These are phyloP conservation scores for Cancer borealis DNA, from an alignment of 2,888 invertebrate genomes.

Conservation along the genomic window DNA sequence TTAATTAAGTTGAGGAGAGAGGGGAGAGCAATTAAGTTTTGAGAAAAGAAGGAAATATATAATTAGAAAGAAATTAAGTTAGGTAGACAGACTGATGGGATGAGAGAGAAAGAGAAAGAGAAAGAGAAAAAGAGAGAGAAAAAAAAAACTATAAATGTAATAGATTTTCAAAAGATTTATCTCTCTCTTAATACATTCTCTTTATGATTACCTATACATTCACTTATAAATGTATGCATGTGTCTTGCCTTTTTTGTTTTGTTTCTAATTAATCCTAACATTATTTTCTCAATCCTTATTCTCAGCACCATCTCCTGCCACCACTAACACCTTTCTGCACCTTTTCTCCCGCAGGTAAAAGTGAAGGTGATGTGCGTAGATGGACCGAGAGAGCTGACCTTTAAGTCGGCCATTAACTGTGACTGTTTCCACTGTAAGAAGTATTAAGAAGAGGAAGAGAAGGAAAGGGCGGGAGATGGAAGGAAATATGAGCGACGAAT, in stretches of 20 bases:
- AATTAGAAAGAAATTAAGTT: not conserved
- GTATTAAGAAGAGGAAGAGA: conserved; percentile 80
- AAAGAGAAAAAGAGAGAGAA: not conserved
- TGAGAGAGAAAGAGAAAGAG: not conserved
- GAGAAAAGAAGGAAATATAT: not conserved
- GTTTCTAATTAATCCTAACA: not conserved
- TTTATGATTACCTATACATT: not conserved
- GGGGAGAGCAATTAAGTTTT: not conserved
- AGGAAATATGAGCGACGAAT: not conserved
- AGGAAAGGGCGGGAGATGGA: not conserved
- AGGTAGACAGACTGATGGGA: too few relatives aligned
- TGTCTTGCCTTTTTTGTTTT: not conserved
- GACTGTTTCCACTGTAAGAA: conserved; percentile 93
- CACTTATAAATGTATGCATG: not conserved
- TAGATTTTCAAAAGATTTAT: not conserved
- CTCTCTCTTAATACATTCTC: conserved; percentile 3
- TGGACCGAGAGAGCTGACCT: conserved; percentile 88
- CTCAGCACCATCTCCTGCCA: not conserved
- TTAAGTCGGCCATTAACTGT: conserved; percentile 91
- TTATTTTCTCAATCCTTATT: not conserved
- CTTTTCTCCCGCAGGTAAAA: conserved; percentile 83
- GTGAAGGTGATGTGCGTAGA: conserved; percentile 89
- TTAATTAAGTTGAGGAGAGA: not conserved
- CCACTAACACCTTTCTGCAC: not conserved
- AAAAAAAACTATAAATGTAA: too few relatives aligned